Percentiles rank a stretch among this genome's conserved stretches.
These are phyloP conservation scores for Nerophis ophidion DNA, from an alignment of 2,113 vertebrate genomes.

Conservation along the genomic window DNA sequence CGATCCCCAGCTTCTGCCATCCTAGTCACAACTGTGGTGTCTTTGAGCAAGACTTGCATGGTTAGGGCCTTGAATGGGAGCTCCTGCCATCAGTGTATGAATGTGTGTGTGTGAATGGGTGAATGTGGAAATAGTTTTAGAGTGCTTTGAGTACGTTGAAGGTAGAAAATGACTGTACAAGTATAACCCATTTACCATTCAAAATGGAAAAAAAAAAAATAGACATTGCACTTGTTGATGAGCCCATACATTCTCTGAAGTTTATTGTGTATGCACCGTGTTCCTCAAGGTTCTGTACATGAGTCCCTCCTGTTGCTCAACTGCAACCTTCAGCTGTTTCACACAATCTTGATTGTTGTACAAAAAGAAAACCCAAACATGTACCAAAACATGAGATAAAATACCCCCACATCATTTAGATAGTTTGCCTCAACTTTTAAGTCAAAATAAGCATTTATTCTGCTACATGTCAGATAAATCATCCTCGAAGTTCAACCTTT, in stretches of 20 bases:
- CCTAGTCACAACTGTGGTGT: no score
- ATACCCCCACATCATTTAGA: not conserved
- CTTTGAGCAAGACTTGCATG: no score
- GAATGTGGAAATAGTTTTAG: no score
- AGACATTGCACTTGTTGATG: not conserved
- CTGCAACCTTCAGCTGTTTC: conserved; percentile 5
- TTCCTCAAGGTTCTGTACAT: conserved; percentile 5
- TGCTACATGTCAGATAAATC: not conserved
- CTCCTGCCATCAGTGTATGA: no score
- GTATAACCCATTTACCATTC: no score
- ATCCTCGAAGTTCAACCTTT: conserved; percentile 2
- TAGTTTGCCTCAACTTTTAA: not conserved
- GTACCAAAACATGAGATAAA: not conserved
- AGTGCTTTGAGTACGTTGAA: no score
- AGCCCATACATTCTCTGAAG: not conserved
- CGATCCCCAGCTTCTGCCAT: no score
- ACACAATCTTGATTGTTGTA: conserved; percentile 10
- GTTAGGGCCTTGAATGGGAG: no score
- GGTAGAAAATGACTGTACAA: no score
- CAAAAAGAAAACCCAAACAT: not conserved
- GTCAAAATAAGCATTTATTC: not conserved
- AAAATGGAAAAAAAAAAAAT: no score
- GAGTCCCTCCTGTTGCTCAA: conserved; percentile 1
- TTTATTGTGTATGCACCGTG: conserved; percentile 20
- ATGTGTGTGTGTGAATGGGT: no score